A percentile compares a stretch with the other conserved stretches of the same genome.
Evolutionary conservation across 2,888 invertebrate genomes (phyloP).

Genomic region (Lydus trimaculatus): DNA sequence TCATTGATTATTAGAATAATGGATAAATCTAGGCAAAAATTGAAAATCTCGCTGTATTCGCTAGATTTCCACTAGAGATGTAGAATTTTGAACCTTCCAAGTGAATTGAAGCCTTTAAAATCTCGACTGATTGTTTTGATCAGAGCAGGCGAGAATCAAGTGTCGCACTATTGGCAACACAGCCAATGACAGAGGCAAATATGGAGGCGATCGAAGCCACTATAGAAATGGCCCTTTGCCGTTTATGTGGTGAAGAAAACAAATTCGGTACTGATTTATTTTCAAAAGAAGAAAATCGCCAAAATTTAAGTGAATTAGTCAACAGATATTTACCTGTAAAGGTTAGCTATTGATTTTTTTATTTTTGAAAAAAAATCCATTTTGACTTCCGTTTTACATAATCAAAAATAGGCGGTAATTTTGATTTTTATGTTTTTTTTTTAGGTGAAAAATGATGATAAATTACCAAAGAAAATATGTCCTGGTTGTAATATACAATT

Average conservation of each 20-base stretch:
- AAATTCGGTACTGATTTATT: conserved; percentile 73
- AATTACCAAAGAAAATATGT: conserved; percentile 75
- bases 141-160: no score
- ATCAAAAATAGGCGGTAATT: conserved; percentile 33
- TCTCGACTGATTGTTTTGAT: no score
- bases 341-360: conserved; percentile 62
- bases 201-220: conserved; percentile 59
- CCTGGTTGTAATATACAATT: conserved; percentile 79
- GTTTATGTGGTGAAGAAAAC: conserved; percentile 79
- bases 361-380: conserved; percentile 36
- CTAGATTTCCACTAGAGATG: no score
- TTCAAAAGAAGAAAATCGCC: conserved; percentile 65
- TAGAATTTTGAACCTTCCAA: no score
- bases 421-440: conserved; percentile 33
- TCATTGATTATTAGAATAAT: no score
- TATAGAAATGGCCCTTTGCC: conserved; percentile 75
- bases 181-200: conserved; percentile 38
- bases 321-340: conserved; percentile 78
- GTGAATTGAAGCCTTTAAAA: no score
- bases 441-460: conserved; percentile 74
- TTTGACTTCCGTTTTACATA: conserved; percentile 46
- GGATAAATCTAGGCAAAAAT: no score
- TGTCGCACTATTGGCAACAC: neutral
- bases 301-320: conserved; percentile 70
- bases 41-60: no score